Evolutionary conservation across 2,797 vertebrate species (phyloP).

Genomic region (Gallirallus australis): DNA sequence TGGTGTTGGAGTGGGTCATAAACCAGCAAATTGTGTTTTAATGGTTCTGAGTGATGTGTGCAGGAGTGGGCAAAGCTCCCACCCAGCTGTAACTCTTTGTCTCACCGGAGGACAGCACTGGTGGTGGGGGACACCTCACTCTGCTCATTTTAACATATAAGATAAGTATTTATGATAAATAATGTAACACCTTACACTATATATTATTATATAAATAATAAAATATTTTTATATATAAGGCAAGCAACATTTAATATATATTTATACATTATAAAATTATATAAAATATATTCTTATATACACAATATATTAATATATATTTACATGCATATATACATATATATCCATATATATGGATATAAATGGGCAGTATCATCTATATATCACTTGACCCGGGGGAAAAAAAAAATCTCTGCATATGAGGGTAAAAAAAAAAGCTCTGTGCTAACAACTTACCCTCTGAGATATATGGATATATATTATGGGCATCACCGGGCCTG

Average conservation of each 20-base stretch:
- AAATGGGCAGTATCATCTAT: not conserved
- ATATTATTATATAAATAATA: too few relatives aligned
- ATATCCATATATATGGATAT: not conserved
- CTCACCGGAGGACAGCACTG: not conserved
- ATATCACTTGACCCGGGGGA: not conserved
- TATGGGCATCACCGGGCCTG: not conserved
- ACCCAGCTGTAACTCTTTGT: not conserved
- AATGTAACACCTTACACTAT: too few relatives aligned
- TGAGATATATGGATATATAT: not conserved
- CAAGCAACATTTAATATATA: not conserved
- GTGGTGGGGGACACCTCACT: accelerated
- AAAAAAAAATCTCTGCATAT: not conserved
- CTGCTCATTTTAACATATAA: not conserved
- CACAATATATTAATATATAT: too few relatives aligned
- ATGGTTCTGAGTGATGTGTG: not conserved
- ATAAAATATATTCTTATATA: too few relatives aligned
- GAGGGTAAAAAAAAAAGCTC: not conserved
- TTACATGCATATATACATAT: too few relatives aligned
- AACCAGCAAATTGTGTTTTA: not conserved
- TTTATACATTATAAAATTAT: too few relatives aligned
- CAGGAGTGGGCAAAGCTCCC: not conserved
- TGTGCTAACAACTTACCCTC: accelerated
- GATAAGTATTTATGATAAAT: too few relatives aligned
- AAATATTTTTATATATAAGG: not conserved
- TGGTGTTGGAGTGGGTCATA: not conserved